Evolutionary conservation across 1,140 invertebrate species (phyloP), one percentile per base, ranked within the genome.

Genomic region (Hyles vespertilio): DNA sequence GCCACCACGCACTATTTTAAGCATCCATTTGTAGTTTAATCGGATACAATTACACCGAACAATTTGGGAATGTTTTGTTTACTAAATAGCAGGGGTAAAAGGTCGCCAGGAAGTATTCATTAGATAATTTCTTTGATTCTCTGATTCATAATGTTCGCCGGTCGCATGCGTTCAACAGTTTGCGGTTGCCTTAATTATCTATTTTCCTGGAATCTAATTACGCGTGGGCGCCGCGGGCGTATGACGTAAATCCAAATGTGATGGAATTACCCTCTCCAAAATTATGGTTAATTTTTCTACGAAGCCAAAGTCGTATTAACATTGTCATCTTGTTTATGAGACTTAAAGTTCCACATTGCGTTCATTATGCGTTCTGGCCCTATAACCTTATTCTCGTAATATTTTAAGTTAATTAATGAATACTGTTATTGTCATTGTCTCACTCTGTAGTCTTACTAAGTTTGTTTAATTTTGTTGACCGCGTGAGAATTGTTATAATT

Each of bases 61-160:
- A 22, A 22, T 22, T 40, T 5, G 36, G 5, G 8, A 40, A 40
- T 40, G 36, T 34, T 54, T 53, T 54, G 53, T 51, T 56, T 61
- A 61, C 56, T 61, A 51, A 56, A 48, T 51, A 46, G 51, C 51
- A 11, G 53, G 49, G 12, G 7, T 22, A 53, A 2, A 61, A 61
- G 59, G 59, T 48, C 54, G 51, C 36, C 56, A 55, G 61, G 61
- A 63, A 63, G 52, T 58, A 6, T 40, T 12, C 10, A 34, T 2
- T n/a, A 51, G 59, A 32, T 43, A 63, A 54, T 63, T 63, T 58
- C 56, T 54, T 63, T 45, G 47, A 50, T 44, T 44, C n/a, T 10
- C 22, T 63, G 60, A 62, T 32, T 63, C 56, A 63, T 62, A 48
- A 4, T n/a, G 51, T 53, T 54, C 40, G 49, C 49, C 49, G 22